These are phyloP conservation scores for Sarcophaga bullata DNA, from an alignment of 1,140 invertebrate species.

Conservation along the genomic window DNA sequence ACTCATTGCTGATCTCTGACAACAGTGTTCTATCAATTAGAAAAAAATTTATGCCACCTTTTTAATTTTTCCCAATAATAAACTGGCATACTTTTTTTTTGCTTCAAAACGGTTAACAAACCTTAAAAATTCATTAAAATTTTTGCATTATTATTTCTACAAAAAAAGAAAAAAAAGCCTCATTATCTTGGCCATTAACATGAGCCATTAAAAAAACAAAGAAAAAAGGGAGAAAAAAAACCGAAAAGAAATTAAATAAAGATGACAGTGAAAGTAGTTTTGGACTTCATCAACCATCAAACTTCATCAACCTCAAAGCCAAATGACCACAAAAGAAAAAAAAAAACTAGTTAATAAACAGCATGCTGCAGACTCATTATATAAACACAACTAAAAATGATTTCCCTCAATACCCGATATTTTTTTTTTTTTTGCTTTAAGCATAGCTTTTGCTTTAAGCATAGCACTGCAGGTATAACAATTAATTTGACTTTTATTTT, in stretches of 20 bases:
- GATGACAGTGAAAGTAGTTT: slow-evolving; percentile 39
- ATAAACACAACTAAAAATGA: no score
- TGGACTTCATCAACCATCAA: not conserved
- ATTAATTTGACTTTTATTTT: no score
- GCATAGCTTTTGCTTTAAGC: no score
- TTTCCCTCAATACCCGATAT: no score
- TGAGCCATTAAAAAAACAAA: no score
- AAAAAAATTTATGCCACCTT: no score
- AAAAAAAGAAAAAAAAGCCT: not conserved
- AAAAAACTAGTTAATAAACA: no score
- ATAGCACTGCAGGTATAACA: no score
- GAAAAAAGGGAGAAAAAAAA: no score
- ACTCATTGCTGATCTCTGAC: no score
- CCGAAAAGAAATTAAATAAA: not conserved
- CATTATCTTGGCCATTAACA: not conserved
- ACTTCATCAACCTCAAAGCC: not conserved
- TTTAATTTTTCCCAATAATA: not conserved
- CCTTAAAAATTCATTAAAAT: not conserved
- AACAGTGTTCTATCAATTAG: no score
- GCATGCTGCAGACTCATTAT: not conserved
- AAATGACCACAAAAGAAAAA: not conserved
- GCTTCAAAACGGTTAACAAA: not conserved
- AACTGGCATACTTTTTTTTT: not conserved
- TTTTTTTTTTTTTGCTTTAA: no score
- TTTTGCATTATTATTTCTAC: not conserved